Evolutionary conservation across 2,888 invertebrate species (phyloP), one percentile per base, ranked within the genome.

Genomic region (Tridacna gigas): DNA sequence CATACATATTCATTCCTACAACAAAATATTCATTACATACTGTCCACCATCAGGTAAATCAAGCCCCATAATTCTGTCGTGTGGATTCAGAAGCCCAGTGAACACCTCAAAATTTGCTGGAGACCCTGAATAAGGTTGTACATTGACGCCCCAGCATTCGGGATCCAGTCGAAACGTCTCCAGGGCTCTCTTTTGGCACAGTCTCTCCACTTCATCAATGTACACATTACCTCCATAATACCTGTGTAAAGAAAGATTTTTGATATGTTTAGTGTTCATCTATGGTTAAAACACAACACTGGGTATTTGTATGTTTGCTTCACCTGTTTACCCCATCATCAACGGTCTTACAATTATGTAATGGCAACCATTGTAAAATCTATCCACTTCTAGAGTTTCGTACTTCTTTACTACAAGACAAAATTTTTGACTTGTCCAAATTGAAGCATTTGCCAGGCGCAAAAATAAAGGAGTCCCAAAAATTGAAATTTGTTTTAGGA

Each of bases 31-130:
- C 66, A 4, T 73, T 25, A 91, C 93, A 90, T 90, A 93, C 95
- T 99, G 99, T 1, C 99, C 99, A 89, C 99, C 99, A 94, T 99
- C 99, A 0, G 99, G 98, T 80, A 99, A 95, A 95, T 99, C 99
- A 75, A 99, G 95, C 2, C 95, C 96, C 99, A 99, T 99, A 91
- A 99, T 98, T 83, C 99, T 96, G 77, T 98, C 99, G 95, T 99
- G 98, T 4, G 99, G 98, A 89, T 97, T 97, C 79, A 95, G 93
- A 15, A 96, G 89, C 51, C 96, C 98, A 9, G 99, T 99, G 95
- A 99, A 99, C 12, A 98, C 98, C 12, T 98, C 99, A 95, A 99
- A 97, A 95, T 99, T 99, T 7, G 99, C 99, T 22, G 99, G 99
- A n/a, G 98, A 98, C 91, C 97, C 97, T 77, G 99, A 99, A 94